Evolutionary conservation across 2,113 vertebrate species (phyloP), one percentile per base, ranked within the genome.

Genomic region (Capreolus pygargus): DNA sequence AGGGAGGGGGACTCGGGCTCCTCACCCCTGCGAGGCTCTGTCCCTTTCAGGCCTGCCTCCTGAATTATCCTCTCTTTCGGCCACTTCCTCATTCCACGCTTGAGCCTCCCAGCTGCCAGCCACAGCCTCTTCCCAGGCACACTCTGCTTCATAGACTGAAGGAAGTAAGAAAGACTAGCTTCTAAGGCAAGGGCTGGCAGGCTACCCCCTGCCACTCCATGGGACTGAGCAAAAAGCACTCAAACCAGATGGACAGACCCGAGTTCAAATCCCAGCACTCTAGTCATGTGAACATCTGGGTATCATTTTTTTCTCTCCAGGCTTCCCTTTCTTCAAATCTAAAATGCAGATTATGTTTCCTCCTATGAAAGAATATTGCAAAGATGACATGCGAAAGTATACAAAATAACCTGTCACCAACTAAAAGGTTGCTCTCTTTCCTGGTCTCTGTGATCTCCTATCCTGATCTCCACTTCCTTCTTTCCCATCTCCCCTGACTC

Each of bases 1-100:
- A 64, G 82, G 94, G 96, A 93, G 54, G 76, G 28, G 89, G 92
- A 87, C 95, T 96, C 86, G 88, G 97, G 91, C 97, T 78, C 89
- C 97, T 97, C 94, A 89, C 86, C 50, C 89, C 81, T 52, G 47
- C 0, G 0, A 96, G 57, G 25, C 57, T 85, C 58, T 76, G 64
- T 94, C 52, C 86, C 86, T 96, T 85, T 86, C 60, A 54, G 7
- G 76, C 70, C 70, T 95, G 93, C 94, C 91, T 93, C 85, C 94
- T 86, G 76, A 95, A 98, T 98, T 97, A 96, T 97, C 98, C 95
- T 95, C 98, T 98, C 95, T 95, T 60, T 96, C 94, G 50, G 43
- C 57, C 96, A 70, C 30, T 64, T 97, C 90, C 91, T 98, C 97
- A 92, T 96, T 96, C 97, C 82, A 60, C 5, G 5, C 92, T 97